Evolutionary conservation across 2,113 vertebrate species (phyloP), one percentile per base, ranked within the genome.

Genomic region (Manacus vitellinus): DNA sequence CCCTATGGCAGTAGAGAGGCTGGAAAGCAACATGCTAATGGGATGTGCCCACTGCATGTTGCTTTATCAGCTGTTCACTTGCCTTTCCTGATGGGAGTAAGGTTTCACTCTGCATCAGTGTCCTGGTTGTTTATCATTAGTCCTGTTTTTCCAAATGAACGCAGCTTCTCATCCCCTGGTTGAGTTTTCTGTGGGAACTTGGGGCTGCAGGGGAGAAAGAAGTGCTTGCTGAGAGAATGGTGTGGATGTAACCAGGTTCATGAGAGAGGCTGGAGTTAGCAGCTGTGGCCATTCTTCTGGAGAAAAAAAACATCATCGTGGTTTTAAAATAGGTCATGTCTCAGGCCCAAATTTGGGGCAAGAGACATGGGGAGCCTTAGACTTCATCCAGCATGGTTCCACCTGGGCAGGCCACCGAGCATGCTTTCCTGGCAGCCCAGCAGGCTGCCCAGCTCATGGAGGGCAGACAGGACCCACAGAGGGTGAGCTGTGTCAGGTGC

Each of bases 351-450:
- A 63, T 51, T 0, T 27, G 25, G 21, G 30, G 7, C 3, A 5
- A 70, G 58, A 90, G 12, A 51, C 55, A 12, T 33, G 51, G 19
- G 55, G 37, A 89, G 44, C 19, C 6, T 75, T 30, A 13, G 28
- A 41, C 13, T 85, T 46, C 20, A 52, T n/a, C 7, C 54, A 65
- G 33, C 14, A 21, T 31, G 12, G 31, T 61, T 84, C 31, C 5
- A 30, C 4, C 2, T 43, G 18, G 14, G 7, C 25, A 33, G 10
- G 49, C 54, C 39, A 37, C 14, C 0, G 1, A 54, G 33, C 4
- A 2, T 33, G 35, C 55, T 73, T 61, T 25, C 24, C 74, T 65
- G 46, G 20, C 37, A 89, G 43, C 28, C 14, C 70, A 78, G 52
- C 35, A 54, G 23, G 19, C 37, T 55, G 30, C 21, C 12, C 17